Evolutionary conservation across 2,797 vertebrate genomes (phyloP).

Genomic region (Urosaurus nigricauda): DNA sequence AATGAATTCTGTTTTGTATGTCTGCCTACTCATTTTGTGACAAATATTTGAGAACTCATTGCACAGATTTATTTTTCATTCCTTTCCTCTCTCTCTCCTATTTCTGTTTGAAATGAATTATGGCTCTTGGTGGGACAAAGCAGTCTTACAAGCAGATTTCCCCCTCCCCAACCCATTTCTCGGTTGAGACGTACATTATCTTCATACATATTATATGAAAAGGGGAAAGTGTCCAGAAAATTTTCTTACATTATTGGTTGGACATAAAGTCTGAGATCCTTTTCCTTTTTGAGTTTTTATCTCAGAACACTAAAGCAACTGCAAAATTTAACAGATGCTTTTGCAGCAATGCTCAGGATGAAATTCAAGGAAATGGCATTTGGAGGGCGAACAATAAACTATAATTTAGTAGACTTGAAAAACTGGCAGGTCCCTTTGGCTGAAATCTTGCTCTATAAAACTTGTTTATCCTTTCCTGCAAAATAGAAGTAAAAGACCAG

Average conservation of each 20-base stretch:
- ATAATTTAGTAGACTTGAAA: not conserved
- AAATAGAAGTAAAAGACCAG: not conserved
- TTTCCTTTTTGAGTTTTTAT: slow-evolving; percentile 35
- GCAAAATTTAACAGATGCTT: slow-evolving; percentile 14
- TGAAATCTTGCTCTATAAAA: slow-evolving; percentile 4
- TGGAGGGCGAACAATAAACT: not conserved
- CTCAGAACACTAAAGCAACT: not conserved
- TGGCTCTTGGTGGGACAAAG: slow-evolving; percentile 35
- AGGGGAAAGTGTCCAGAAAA: slow-evolving; percentile 40
- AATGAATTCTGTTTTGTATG: not conserved
- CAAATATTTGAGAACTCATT: slow-evolving; percentile 24
- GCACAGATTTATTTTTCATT: slow-evolving; percentile 48
- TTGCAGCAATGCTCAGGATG: slow-evolving; percentile 29
- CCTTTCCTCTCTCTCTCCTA: slow-evolving; percentile 18
- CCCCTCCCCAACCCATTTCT: slow-evolving; percentile 24
- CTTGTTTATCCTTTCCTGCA: slow-evolving; percentile 9
- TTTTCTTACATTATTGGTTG: slow-evolving; percentile 46
- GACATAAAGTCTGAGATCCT: slow-evolving; percentile 3
- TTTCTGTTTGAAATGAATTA: slow-evolving; percentile 37
- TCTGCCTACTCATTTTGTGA: not conserved
- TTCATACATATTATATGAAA: slow-evolving; percentile 31
- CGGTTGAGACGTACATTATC: slow-evolving; percentile 24
- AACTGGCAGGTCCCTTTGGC: not conserved
- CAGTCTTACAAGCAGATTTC: slow-evolving; percentile 14
- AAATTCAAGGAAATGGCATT: slow-evolving; percentile 21